Evolutionary conservation across 2,888 invertebrate genomes (phyloP), one percentile per base, ranked within the genome.

Genomic region (Phyllotreta cruciferae): DNA sequence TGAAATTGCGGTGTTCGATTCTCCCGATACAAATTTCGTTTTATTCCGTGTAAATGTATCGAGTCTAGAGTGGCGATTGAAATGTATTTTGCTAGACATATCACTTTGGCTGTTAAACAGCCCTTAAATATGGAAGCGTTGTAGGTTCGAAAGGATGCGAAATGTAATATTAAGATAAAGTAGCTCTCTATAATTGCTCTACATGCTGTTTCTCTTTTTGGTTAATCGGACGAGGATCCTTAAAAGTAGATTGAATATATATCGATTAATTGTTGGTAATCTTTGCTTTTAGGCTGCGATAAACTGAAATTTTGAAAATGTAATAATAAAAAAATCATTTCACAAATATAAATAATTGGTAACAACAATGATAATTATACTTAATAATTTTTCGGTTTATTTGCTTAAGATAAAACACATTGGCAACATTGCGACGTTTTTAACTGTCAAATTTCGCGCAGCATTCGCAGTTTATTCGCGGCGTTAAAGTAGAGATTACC

Each of bases 181-280:
- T 76, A 76, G 78, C 78, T 79, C 79, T 79, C 77, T 78, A 77
- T 73, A 57, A 49, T 24, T 56, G 47, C 57, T 64, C 53, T 61
- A 60, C 66, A 63, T 65, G 58, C 62, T 60, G 60, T 52, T 24
- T 24, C 24, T 24, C 4, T 52, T 54, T 64, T 63, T 53, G 63
- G 66, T 60, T 65, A 62, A 54, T 69, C 67, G 74, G 72, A 62
- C 11, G 74, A 76, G 73, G 71, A 69, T 71, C 65, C 73, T 58
- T 24, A 58, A 41, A 58, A 49, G 67, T 76, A 78, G 75, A 74
- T 65, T 75, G 73, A 71, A 74, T 74, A 74, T 74, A 77, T 75
- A 75, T 74, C 69, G 67, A 73, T 70, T 72, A 74, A 24, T 24
- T 24, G 24, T 24, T 24, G 24, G 24, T 24, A 24, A 24, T 24